Base-by-base conservation (phyloP, 1,140 invertebrate species). In the Vanessa atalanta region DNA sequence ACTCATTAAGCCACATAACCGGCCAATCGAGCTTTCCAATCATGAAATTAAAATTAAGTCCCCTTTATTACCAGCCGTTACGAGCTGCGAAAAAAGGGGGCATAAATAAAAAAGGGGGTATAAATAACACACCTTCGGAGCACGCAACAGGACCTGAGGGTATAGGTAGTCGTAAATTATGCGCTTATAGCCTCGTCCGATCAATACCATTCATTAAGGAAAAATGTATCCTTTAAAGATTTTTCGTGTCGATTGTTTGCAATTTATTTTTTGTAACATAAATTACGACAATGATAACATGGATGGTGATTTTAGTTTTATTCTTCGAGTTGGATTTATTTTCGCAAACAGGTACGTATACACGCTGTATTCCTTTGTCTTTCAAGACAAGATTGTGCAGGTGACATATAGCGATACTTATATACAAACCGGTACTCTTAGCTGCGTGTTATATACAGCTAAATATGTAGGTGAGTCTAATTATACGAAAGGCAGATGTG, bases 21-120 rank as follows among this genome's bases (percentile, higher is more conserved):
- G 85, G 79, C 88, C 88, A 89, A 90, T 92, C 89, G 86, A 92
- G 89, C 88, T 91, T 90, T 88, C 88, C 89, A 92, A 91, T 92
- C 90, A 90, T 87, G 90, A 89, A 91, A 92, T 92, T 92, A 92
- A 92, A 92, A 90, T 87, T 85, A 89, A 87, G 88, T 91, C 88
- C 88, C 89, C 84, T 91, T 91, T 92, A 92, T 83, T 72, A 78
- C 88, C 76, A 66, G 82, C 83, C 81, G 88, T 91, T 93, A 93
- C 88, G 91, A 93, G 88, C 89, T 93, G 91, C 91, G 91, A 93
- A 93, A 93, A 93, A 93, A 92, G 89, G 88, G 88, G 85, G 86
- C 83, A 90, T 91, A 92, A 91, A 91, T 89, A 89, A 92, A 91
- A 92, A 90, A 85, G 87, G 87, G 88, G 84, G 82, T 89, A 91